Conservation (phyloP, 92 coral and sea anemone species). For the Epizoanthus rinbou region DNA sequence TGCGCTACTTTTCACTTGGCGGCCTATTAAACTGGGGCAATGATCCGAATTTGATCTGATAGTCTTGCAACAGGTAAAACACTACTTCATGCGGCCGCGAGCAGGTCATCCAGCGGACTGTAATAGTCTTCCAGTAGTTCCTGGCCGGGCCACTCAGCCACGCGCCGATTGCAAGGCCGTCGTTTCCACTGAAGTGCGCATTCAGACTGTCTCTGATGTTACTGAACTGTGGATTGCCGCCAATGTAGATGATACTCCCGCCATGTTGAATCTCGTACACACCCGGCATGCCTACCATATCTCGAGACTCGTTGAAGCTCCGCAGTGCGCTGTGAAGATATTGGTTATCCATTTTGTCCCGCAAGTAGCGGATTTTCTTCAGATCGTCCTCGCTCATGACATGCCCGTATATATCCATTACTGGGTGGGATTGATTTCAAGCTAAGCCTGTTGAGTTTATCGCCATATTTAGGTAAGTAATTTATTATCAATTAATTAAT, state of each 20-base stretch:
- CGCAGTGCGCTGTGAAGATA: slow-evolving; percentile 71
- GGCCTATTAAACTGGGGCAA: slow-evolving; percentile 79
- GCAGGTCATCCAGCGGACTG: slow-evolving; percentile 85
- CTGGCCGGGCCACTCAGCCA: slow-evolving; percentile 86
- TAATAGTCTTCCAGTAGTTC: slow-evolving; percentile 72
- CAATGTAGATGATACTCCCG: slow-evolving; percentile 76
- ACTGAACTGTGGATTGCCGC: slow-evolving; percentile 76
- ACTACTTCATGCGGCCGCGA: slow-evolving; percentile 79
- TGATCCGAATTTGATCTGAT: slow-evolving; percentile 69
- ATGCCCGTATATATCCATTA: slow-evolving; percentile 75
- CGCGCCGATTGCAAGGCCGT: slow-evolving; percentile 81
- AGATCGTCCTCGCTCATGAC: slow-evolving; percentile 64
- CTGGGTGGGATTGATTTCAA: too few species aligned
- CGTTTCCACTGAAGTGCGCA: slow-evolving; percentile 90
- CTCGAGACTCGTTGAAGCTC: slow-evolving; percentile 72
- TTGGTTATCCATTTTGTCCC: slow-evolving; percentile 75
- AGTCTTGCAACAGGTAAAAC: slow-evolving; percentile 74
- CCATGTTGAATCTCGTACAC: slow-evolving; percentile 86
- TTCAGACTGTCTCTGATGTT: slow-evolving; percentile 79
- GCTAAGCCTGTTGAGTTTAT: slow-evolving; percentile 34
- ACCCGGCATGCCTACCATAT: slow-evolving; percentile 72
- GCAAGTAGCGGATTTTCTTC: slow-evolving; percentile 60
- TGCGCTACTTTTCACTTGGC: slow-evolving; percentile 37
- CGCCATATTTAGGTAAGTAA: neutral
- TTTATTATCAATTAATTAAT: too few species aligned